phyloP scores from a whole-genome alignment of 2,113 vertebrate genomes.

The Paratilapia polleni region DNA sequence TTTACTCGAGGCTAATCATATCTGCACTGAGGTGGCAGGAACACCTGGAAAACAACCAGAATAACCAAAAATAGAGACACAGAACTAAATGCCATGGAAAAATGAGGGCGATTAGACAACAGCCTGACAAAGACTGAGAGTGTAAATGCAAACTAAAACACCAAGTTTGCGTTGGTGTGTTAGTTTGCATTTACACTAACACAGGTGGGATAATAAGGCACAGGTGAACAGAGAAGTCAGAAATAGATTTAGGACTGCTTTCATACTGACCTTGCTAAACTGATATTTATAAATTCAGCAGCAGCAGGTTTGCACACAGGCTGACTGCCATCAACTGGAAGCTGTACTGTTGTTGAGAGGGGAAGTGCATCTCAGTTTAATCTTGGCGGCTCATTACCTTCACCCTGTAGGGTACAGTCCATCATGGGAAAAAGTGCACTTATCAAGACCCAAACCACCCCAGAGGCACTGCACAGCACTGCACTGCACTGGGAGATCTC shows the following conservation, averaged over 20 bases:
- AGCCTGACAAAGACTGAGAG: neutral
- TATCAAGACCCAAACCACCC: neutral
- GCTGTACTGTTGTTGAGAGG: neutral
- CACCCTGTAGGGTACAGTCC: neutral
- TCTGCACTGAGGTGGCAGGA: neutral
- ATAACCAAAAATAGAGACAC: neutral
- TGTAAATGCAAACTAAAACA: neutral
- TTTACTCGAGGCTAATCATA: neutral
- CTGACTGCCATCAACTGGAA: constrained; percentile 10
- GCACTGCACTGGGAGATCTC: neutral
- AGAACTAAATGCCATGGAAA: neutral
- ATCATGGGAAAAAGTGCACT: neutral
- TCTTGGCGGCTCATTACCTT: neutral
- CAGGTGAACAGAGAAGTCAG: too few relatives aligned
- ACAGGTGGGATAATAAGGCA: too few relatives aligned
- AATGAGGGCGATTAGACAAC: neutral
- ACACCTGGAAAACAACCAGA: neutral
- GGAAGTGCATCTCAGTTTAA: neutral
- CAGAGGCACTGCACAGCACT: neutral
- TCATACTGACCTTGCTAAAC: constrained; percentile 11
- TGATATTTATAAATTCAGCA: constrained; percentile 15
- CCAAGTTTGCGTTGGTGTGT: too few relatives aligned
- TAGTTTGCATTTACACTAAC: too few relatives aligned
- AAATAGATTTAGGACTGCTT: neutral
- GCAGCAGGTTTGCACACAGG: constrained; percentile 1